phyloP scores from a whole-genome alignment of 2,113 vertebrate species.

The Neotoma lepida region DNA sequence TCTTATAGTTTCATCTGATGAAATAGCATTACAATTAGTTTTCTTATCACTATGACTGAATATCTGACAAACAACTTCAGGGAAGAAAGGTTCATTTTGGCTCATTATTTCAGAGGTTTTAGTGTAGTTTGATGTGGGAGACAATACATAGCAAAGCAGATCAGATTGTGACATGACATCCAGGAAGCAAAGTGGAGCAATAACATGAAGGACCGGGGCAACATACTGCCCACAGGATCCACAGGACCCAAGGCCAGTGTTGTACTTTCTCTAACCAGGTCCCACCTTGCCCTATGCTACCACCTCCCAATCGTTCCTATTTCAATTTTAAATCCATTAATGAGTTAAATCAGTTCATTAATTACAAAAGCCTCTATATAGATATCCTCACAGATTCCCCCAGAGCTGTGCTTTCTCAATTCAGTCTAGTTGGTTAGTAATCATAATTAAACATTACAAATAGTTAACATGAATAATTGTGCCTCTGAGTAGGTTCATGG shows the following conservation, averaged over 20 bases:
- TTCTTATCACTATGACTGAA: neutral
- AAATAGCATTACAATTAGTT: neutral
- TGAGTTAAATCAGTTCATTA: neutral
- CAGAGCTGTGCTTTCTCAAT: neutral
- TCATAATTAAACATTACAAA: neutral
- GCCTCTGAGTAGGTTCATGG: neutral
- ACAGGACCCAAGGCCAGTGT: neutral
- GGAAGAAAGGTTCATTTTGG: neutral
- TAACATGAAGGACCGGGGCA: neutral
- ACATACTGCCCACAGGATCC: neutral
- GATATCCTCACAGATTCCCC: neutral
- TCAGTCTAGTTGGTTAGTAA: neutral
- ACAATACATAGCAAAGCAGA: neutral
- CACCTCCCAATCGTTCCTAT: neutral
- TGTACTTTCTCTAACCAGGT: neutral
- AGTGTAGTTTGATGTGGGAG: neutral
- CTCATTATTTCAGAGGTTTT: neutral
- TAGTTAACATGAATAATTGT: neutral
- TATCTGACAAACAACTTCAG: neutral
- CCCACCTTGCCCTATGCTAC: neutral
- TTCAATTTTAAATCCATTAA: neutral
- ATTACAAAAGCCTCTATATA: neutral
- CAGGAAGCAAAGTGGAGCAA: neutral
- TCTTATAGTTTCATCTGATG: neutral
- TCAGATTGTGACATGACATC: neutral